Base-by-base conservation (phyloP, 2,888 invertebrate genomes). In the Cynaeus angustus region DNA sequence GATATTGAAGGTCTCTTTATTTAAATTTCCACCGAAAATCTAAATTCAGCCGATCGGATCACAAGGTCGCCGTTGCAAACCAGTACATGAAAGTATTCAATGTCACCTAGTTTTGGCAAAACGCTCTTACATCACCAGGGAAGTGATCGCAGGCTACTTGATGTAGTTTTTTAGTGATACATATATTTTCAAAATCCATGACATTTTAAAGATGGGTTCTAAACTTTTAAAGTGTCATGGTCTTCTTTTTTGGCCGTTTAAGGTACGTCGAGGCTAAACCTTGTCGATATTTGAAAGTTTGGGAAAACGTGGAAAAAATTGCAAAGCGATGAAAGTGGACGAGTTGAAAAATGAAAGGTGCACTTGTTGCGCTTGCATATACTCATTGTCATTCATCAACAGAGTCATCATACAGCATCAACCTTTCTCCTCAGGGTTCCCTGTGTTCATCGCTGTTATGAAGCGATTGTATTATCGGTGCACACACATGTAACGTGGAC, bases 371-470 rank as follows among this genome's bases (percentile, higher is more conserved):
- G 12, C 33, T 46, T 13, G 46, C 50, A 50, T 26, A 50, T 26
- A 9, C 28, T 37, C 38, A 55, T 38, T 37, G 55, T 21, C n/a
- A 37, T 38, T 55, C 55, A 16, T 38, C 16, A 38, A 14, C 30
- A 16, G 1, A 1, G 21, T 14, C 38, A 37, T 16, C 55, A 38
- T 55, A 3, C 14, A 38, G 14, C 55, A 30, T 30, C 10, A 38
- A 30, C 55, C 41, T 56, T 56, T 56, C 56, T 56, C 41, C n/a
- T 56, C 26, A 16, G 53, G 21, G 33, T 33, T 33, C 33, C 7
- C 33, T 33, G 9, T 33, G 2, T 9, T 6, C 2, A 33, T 33
- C 33, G 33, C 33, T 33, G 33, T 1, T 4, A n/a, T 33, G n/a
- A 33, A 2, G 33, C n/a, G 33, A 6, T 7, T n/a, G 33, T 9